Conservation (phyloP, 1,140 invertebrate genomes). For the Helicoverpa zea region DNA sequence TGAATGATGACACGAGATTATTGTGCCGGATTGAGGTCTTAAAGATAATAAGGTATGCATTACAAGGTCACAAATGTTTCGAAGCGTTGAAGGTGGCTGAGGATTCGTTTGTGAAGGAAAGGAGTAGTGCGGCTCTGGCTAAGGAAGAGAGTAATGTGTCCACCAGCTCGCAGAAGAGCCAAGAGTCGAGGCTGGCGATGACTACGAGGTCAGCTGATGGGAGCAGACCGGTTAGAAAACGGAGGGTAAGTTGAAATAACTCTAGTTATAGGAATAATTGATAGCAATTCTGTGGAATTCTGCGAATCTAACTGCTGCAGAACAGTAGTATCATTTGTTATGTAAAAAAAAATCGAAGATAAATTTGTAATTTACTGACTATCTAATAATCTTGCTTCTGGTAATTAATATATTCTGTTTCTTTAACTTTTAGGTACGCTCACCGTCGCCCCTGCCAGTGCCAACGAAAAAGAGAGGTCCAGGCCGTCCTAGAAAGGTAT, state of each 20-base stretch:
- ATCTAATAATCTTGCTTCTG: too few species aligned
- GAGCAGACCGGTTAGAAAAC: slow-evolving; percentile 75
- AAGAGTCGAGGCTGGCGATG: slow-evolving; percentile 73
- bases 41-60: slow-evolving; percentile 78
- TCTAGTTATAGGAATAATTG: not conserved
- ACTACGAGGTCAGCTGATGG: slow-evolving; percentile 78
- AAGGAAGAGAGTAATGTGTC: slow-evolving; percentile 62
- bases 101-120: slow-evolving; percentile 70
- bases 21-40: slow-evolving; percentile 78
- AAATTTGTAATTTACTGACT: too few species aligned
- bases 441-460: slow-evolving; percentile 70
- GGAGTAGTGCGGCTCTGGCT: slow-evolving; percentile 64
- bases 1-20: slow-evolving; percentile 79
- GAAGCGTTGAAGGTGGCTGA: slow-evolving; percentile 73
- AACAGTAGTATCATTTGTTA: too few species aligned
- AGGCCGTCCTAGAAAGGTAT: slow-evolving; percentile 79
- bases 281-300: too few species aligned
- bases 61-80: slow-evolving; percentile 78
- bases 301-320: too few species aligned
- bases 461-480: slow-evolving; percentile 74
- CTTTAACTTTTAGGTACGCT: slow-evolving; percentile 65
- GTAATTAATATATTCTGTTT: not conserved
- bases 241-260: slow-evolving; percentile 61
- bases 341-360: too few species aligned
- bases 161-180: slow-evolving; percentile 47